These are phyloP conservation scores for Labroides dimidiatus DNA, from an alignment of 2,797 vertebrate genomes.

Conservation along the genomic window DNA sequence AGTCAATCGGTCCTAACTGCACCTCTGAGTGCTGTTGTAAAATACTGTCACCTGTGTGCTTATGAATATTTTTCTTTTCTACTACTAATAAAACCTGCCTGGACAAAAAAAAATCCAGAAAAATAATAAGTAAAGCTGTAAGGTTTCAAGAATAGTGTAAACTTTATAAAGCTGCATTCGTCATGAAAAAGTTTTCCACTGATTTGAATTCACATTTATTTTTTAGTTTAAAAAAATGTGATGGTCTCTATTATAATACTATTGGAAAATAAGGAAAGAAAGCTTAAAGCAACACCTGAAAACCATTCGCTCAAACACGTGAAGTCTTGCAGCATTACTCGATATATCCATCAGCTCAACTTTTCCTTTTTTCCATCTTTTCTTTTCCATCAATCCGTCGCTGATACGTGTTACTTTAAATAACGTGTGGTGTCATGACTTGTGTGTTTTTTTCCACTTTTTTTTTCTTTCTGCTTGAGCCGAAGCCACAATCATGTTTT, in stretches of 20 bases:
- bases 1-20: too few relatives aligned
- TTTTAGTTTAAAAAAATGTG: not conserved
- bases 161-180: not conserved
- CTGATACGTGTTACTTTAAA: conserved; percentile 53
- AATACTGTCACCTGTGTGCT: too few relatives aligned
- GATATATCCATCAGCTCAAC: conserved; percentile 45
- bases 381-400: conserved; percentile 44
- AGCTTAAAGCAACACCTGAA: conserved; percentile 25
- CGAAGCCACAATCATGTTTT: conserved; percentile 48
- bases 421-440: conserved; percentile 70
- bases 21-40: too few relatives aligned
- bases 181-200: not conserved
- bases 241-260: too few relatives aligned
- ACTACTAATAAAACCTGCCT: too few relatives aligned
- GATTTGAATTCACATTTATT: not conserved
- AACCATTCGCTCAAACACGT: conserved; percentile 42
- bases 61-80: too few relatives aligned
- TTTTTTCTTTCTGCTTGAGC: conserved; percentile 45
- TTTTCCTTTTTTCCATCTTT: conserved; percentile 36
- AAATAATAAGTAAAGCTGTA: too few relatives aligned
- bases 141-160: too few relatives aligned
- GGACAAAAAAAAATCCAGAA: too few relatives aligned
- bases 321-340: conserved; percentile 35
- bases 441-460: conserved; percentile 14
- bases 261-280: not conserved